Base-by-base conservation (phyloP, 35 echinoderm and acorn worm genomes). In the Apostichopus californicus region DNA sequence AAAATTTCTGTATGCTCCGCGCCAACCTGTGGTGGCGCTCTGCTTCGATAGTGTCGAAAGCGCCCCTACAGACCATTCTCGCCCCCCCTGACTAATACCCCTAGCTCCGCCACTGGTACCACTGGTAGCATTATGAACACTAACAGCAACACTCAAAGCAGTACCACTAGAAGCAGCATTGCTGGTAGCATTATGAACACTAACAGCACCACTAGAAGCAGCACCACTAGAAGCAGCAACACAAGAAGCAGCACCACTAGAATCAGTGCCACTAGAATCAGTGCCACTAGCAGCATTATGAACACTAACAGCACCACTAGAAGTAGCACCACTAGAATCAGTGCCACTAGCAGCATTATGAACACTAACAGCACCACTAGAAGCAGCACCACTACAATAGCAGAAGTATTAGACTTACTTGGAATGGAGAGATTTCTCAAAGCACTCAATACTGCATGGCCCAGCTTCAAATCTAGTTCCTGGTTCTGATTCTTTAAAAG, bases 341-440 rank as follows among this genome's bases (percentile, higher is more conserved):
- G 63, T 11, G 1, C 1, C 28, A 34, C 28, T 34, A 34, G 28
- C 1, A 34, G 28, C 28, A 79, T 22, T n/a, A 60, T 60, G 11
- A 60, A 60, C 58, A 7, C 6, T 60, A 12, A 60, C 11, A 60
- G 11, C 58, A 60, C 58, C 58, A 60, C 63, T 65, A 65, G 15
- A 15, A 65, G 63, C 9, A 11, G 63, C 8, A 65, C 63, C 63
- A 65, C 9, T 9, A 11, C 28, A 34, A 34, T 34, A 34, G 1
- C 28, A 34, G 28, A 1, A 60, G 58, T 7, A 77, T 77, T 8
- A 81, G 1, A 94, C 96, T 94, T 93, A 98, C 96, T 94, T 90
- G 96, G 92, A 92, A 98, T 95, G 23, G 96, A 92, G 54, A 98
- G 90, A 83, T 98, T 98, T 90, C 94, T 95, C 14, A 98, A 90